These are phyloP conservation scores for Amphipoea oculea DNA, from an alignment of 2,888 invertebrate species.

Conservation along the genomic window DNA sequence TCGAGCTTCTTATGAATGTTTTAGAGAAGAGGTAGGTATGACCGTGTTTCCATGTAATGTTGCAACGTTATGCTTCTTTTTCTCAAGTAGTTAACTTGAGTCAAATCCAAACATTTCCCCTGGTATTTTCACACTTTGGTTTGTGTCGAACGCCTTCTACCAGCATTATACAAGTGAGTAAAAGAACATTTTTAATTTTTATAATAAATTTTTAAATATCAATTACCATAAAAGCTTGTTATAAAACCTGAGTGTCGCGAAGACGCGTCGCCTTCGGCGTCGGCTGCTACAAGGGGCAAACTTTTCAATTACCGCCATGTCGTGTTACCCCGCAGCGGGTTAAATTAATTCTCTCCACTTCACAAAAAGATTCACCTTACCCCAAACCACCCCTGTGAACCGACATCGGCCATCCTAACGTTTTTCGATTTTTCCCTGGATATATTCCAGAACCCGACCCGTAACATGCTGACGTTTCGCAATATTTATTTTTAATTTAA, in stretches of 20 bases:
- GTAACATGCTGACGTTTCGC: conserved; percentile 90
- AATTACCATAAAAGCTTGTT: conserved; percentile 74
- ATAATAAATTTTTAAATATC: conserved; percentile 33
- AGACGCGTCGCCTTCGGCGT: conserved; percentile 79
- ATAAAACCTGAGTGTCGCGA: conserved; percentile 75
- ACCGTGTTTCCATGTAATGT: not conserved
- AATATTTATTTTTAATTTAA: conserved; percentile 91
- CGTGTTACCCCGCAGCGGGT: conserved; percentile 91
- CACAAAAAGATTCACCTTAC: conserved; percentile 90
- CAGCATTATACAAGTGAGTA: not conserved
- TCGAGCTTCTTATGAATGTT: not conserved
- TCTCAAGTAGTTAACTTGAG: not conserved
- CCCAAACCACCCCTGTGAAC: conserved; percentile 81
- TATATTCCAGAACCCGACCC: conserved; percentile 79
- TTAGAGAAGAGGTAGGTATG: not conserved
- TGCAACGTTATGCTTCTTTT: not conserved
- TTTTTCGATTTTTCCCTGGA: conserved; percentile 82
- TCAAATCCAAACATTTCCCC: not conserved
- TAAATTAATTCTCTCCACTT: conserved; percentile 91
- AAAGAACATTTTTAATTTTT: not conserved
- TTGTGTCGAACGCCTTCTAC: not conserved
- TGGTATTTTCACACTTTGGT: too few relatives aligned
- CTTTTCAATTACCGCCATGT: conserved; percentile 90
- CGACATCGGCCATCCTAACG: conserved; percentile 81
- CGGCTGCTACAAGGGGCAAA: conserved; percentile 89